Conservation (phyloP, 2,113 vertebrate species). For the Python bivittatus region DNA sequence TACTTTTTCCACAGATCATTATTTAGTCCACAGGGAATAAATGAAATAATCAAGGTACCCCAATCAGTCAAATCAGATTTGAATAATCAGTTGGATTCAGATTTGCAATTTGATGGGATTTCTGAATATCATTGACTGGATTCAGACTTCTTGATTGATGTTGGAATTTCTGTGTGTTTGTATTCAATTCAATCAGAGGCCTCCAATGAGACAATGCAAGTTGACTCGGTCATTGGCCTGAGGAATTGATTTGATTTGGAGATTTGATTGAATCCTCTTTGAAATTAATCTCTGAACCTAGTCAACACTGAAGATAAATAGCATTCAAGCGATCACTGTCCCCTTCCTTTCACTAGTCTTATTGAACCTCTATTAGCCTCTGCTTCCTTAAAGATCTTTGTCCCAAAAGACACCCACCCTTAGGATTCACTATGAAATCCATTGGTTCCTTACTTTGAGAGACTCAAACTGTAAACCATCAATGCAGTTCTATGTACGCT, state of each 20-base stretch:
- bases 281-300: neutral
- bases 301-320: neutral
- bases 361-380: neutral
- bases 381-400: neutral
- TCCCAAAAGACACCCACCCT: neutral
- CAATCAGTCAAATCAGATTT: neutral
- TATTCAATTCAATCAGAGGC: neutral
- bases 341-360: neutral
- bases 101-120: too few species aligned
- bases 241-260: neutral
- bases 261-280: neutral
- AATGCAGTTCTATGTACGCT: neutral
- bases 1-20: neutral
- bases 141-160: neutral
- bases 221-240: neutral
- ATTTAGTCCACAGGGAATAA: neutral
- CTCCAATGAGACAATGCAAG: neutral
- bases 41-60: neutral
- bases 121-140: too few species aligned
- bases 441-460: neutral
- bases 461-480: slow-evolving; percentile 26
- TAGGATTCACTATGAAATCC: neutral
- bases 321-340: neutral
- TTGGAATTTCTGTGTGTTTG: neutral
- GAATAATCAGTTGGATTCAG: neutral